Evolutionary conservation across 2,888 invertebrate genomes (phyloP).

Genomic region (Drosophila borborema): DNA sequence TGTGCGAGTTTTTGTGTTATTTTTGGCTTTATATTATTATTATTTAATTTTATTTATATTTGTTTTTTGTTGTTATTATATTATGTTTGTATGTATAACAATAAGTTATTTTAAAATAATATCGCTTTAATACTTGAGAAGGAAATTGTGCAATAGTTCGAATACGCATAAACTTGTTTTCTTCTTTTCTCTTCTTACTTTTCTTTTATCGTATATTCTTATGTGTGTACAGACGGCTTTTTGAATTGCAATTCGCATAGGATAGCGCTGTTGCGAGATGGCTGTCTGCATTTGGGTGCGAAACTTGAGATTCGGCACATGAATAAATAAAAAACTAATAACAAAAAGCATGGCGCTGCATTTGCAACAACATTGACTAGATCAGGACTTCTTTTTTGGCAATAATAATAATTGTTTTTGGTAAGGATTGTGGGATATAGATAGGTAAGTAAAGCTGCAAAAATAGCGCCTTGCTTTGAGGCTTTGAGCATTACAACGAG

Average conservation of each 20-base stretch:
- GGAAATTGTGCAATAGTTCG: conserved; percentile 74
- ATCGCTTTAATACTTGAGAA: conserved; percentile 80
- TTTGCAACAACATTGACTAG: conserved; percentile 68
- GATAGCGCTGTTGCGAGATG: conserved; percentile 47
- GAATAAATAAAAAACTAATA: conserved; percentile 75
- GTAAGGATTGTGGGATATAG: conserved; percentile 8
- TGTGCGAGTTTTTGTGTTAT: conserved; percentile 34
- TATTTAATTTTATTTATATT: conserved; percentile 45
- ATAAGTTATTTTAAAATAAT: conserved; percentile 75
- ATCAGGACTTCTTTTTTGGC: conserved; percentile 50
- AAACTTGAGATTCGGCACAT: conserved; percentile 73
- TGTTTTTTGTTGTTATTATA: conserved; percentile 55
- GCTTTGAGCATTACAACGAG: conserved; percentile 57
- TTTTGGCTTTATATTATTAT: conserved; percentile 39
- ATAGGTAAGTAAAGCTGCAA: conserved; percentile 28
- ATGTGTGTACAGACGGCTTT: conserved; percentile 43
- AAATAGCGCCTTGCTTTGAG: conserved; percentile 46
- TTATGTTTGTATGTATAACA: conserved; percentile 69
- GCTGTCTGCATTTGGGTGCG: conserved; percentile 55
- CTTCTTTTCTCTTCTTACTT: conserved; percentile 7
- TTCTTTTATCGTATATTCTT: conserved; percentile 36
- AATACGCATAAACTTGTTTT: conserved; percentile 51
- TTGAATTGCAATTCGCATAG: conserved; percentile 68
- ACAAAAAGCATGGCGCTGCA: conserved; percentile 70
- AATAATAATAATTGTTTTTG: conserved; percentile 28